phyloP scores from a whole-genome alignment of 2,113 vertebrate species.

The Ptilorrhoa leucosticta region DNA sequence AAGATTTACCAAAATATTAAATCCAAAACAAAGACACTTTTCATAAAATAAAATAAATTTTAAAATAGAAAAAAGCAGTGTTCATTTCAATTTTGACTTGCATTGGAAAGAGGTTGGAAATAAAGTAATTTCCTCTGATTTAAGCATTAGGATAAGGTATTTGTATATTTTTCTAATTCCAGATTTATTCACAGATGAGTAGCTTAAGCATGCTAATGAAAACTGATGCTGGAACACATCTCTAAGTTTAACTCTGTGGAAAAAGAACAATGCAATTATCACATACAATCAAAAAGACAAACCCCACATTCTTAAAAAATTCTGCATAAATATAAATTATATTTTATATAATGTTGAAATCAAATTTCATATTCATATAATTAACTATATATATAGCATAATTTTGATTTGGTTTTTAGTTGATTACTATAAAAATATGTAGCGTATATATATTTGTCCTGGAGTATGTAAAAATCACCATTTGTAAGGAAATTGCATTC shows the following conservation, averaged over 20 bases:
- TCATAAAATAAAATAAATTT: not conserved
- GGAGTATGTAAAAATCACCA: not conserved
- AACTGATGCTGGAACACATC: not conserved
- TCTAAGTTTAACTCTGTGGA: not conserved
- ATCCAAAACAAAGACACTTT: not conserved
- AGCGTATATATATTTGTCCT: not conserved
- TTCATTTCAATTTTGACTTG: not conserved
- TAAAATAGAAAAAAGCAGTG: not conserved
- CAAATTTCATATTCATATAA: rapidly evolving
- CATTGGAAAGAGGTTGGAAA: not conserved
- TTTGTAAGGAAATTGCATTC: not conserved
- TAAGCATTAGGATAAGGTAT: not conserved
- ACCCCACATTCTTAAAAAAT: rapidly evolving
- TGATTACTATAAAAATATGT: not conserved
- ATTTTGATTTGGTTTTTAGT: not conserved
- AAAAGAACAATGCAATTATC: not conserved
- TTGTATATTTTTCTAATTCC: not conserved
- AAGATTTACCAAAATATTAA: not conserved
- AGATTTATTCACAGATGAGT: not conserved
- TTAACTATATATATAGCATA: not conserved
- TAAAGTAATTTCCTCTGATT: not conserved
- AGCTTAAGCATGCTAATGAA: not conserved
- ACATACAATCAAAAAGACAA: not conserved
- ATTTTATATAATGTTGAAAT: not conserved
- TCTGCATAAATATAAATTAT: not conserved